Base-by-base conservation (phyloP, 2,113 vertebrate species). In the Irena cyanogastra region DNA sequence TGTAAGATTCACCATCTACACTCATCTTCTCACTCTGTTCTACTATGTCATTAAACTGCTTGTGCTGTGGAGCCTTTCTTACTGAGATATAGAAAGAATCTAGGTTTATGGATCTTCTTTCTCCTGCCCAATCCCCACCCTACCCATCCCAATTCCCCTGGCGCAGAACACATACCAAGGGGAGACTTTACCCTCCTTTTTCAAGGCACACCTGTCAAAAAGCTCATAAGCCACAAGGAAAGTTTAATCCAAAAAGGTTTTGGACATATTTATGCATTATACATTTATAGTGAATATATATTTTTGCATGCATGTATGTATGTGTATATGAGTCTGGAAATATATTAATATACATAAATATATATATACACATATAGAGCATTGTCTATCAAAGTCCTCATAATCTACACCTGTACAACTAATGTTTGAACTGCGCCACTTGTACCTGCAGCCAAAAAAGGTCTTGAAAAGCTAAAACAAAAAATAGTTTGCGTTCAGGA, bases 121-220 rank as follows among this genome's bases (percentile, higher is more conserved):
- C 18, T 63, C 57, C 21, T 1, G 1, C 50, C 3, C 41, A 63
- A 18, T 41, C 13, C 7, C 3, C 13, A 42, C 3, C 2, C 16
- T 6, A 41, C 3, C 1, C 7, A 45, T 10, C 3, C 13, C 2
- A 2, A 68, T 7, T 53, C 7, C 21, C 21, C 24, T 9, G 10
- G 45, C 22, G 23, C 13, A 63, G 27, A 80, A 71, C 20, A 79
- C 9, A 31, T 3, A 16, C 10, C 26, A 5, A 59, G 5, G 18
- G 7, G 18, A 81, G 31, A 22, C 57, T 13, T 13, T 77, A 15
- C 31, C 26, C 6, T 53, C 17, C 26, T 42, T 59, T 66, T 71
- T 56, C 59, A 79, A 54, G 16, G 35, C 10, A 3, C 9, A 60
- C 21, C 27, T 59, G 31, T 45, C 35, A 16, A 63, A 82, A 88